Conservation (phyloP, 2,888 invertebrate species). For the Mactromeris polynyma region DNA sequence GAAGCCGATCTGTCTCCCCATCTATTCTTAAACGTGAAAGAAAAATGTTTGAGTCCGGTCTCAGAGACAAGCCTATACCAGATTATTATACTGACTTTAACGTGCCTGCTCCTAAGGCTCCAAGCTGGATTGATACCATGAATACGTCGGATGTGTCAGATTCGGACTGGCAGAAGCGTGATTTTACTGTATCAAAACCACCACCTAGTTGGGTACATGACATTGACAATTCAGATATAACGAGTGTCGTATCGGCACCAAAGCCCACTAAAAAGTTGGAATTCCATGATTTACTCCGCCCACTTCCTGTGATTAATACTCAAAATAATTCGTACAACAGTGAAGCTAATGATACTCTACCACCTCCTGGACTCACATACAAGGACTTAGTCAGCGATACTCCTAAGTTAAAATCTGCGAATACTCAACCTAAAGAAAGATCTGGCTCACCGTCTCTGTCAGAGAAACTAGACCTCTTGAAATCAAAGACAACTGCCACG, state of each 20-base stretch:
- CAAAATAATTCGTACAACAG: conserved; percentile 62
- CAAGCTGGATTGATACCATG: conserved; percentile 76
- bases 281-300: conserved; percentile 61
- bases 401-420: conserved; percentile 45
- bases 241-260: conserved; percentile 67
- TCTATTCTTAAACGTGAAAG: conserved; percentile 72
- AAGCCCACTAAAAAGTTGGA: conserved; percentile 61
- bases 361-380: conserved; percentile 64
- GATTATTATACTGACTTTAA: conserved; percentile 69
- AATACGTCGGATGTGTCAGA: conserved; percentile 73
- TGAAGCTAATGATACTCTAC: conserved; percentile 63
- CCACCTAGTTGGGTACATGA: conserved; percentile 81
- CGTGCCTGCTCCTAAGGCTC: conserved; percentile 64
- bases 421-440: conserved; percentile 33
- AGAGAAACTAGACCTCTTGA: conserved; percentile 59
- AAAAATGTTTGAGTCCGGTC: conserved; percentile 69
- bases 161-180: conserved; percentile 72
- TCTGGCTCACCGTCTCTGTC: conserved; percentile 52
- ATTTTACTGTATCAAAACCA: conserved; percentile 71
- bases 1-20: conserved; percentile 75
- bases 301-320: conserved; percentile 71
- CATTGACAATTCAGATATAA: conserved; percentile 75
- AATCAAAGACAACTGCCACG: conserved; percentile 61
- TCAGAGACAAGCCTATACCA: conserved; percentile 65
- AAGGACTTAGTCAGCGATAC: conserved; percentile 63